Conservation (phyloP, 2,888 invertebrate genomes). For the Enchytraeus crypticus region DNA sequence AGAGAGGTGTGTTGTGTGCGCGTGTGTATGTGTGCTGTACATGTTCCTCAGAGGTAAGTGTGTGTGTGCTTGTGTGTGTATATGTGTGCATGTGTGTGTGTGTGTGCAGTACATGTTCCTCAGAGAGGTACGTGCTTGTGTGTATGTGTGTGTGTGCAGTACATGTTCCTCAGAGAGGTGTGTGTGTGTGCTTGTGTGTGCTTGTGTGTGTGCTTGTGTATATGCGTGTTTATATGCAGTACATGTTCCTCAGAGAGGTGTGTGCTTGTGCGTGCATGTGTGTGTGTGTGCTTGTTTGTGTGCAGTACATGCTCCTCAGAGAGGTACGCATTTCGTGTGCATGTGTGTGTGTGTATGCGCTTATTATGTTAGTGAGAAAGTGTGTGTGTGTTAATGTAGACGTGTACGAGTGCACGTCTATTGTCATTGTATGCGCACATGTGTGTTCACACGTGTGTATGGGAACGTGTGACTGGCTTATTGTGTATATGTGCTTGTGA, state of each 20-base stretch:
- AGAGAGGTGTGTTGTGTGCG: slow-evolving; percentile 58
- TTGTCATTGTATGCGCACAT: background rate
- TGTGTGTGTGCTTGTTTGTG: too few relatives aligned
- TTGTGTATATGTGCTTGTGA: too few relatives aligned
- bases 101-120: background rate
- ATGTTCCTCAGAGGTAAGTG: background rate
- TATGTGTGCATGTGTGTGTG: background rate
- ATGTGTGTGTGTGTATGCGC: background rate
- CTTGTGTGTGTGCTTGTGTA: too few relatives aligned
- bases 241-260: background rate
- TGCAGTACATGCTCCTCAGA: too few relatives aligned
- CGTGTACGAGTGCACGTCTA: background rate
- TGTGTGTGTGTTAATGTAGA: background rate
- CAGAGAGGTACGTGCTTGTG: slow-evolving; percentile 2
- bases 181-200: too few relatives aligned
- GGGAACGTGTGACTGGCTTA: too few relatives aligned
- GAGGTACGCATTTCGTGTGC: background rate
- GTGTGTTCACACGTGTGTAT: too few relatives aligned
- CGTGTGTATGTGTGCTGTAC: too few relatives aligned
- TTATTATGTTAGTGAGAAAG: background rate
- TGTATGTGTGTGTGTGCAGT: too few relatives aligned
- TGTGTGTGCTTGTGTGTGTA: too few relatives aligned
- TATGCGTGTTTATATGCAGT: too few relatives aligned
- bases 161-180: too few relatives aligned
- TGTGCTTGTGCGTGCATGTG: background rate